A percentile compares a stretch with the other conserved stretches of the same genome.
phyloP scores from a whole-genome alignment of 2,797 vertebrate species.

The Helarctos malayanus region DNA sequence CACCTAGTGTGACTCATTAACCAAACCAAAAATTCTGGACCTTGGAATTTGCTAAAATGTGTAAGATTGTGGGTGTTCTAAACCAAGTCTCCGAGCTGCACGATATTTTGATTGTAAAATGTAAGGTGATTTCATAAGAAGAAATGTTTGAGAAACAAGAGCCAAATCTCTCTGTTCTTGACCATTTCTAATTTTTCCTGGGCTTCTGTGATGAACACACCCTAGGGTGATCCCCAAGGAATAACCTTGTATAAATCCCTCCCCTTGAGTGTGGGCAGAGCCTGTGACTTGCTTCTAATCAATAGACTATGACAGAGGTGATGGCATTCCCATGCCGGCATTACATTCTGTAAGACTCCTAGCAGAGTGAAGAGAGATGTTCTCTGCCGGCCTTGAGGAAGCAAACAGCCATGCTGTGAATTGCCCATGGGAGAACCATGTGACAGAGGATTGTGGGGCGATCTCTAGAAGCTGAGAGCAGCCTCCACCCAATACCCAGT shows the following conservation, averaged over 20 bases:
- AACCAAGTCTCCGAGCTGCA: background rate
- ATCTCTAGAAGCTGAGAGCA: background rate
- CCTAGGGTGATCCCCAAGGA: background rate
- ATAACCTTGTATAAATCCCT: background rate
- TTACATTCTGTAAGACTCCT: background rate
- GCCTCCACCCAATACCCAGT: background rate
- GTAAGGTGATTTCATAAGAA: background rate
- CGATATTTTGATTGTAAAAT: background rate
- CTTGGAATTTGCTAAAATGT: background rate
- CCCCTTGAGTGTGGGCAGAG: background rate
- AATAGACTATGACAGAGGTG: background rate
- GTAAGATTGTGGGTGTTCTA: background rate
- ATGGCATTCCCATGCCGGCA: background rate
- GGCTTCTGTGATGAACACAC: background rate
- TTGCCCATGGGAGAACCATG: background rate
- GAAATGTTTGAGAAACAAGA: background rate
- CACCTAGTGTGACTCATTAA: background rate
- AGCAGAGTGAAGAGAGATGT: background rate
- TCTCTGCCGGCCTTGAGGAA: background rate
- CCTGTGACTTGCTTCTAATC: background rate
- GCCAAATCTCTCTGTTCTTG: background rate
- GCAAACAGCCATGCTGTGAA: background rate
- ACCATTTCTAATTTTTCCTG: background rate
- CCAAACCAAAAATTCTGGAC: background rate
- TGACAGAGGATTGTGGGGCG: too few relatives aligned